Base-by-base conservation (phyloP, 1,140 invertebrate genomes). In the Bombus ignitus region DNA sequence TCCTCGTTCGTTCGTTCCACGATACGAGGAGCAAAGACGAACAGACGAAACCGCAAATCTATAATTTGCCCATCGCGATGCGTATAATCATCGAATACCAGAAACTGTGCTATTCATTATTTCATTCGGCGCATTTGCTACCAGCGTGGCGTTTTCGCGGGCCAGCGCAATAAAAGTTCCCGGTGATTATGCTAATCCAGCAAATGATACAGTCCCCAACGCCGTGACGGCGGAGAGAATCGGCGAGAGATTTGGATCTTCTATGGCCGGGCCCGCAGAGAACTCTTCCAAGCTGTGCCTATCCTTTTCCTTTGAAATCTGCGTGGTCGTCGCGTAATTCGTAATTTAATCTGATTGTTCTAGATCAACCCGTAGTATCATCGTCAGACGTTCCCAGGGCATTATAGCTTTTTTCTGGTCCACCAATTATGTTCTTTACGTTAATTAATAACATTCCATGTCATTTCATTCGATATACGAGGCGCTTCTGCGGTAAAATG, bases 21-120 rank as follows among this genome's bases (percentile, higher is more conserved):
- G 85, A 90, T 88, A 90, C 81, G 79, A 47, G 35, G 4, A 42
- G 57, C 57, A n/a, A 68, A 78, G 68, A 74, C 68, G 82, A 87
- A 88, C 76, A 78, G 89, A 80, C 90, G 89, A 94, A 94, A 93
- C 90, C 91, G 87, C 93, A 95, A 95, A 95, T 95, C 91, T 95
- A 95, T 95, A 95, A 95, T 95, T 95, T 95, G 91, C 91, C 92
- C 84, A 86, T 91, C 88, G 91, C 92, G 93, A 94, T 94, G 89
- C 92, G 94, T 95, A 95, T 95, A 95, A 95, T 95, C 94, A 93
- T 94, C 91, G 92, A 95, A 95, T 95, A 94, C 94, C 94, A 95
- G 94, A 95, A 94, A 95, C 92, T 94, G 93, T 93, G 92, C 94
- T 95, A 95, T 95, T 95, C 92, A 95, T 95, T 95, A 95, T 95